Evolutionary conservation across 2,113 vertebrate genomes (phyloP).

Genomic region (Saimiri boliviensis): DNA sequence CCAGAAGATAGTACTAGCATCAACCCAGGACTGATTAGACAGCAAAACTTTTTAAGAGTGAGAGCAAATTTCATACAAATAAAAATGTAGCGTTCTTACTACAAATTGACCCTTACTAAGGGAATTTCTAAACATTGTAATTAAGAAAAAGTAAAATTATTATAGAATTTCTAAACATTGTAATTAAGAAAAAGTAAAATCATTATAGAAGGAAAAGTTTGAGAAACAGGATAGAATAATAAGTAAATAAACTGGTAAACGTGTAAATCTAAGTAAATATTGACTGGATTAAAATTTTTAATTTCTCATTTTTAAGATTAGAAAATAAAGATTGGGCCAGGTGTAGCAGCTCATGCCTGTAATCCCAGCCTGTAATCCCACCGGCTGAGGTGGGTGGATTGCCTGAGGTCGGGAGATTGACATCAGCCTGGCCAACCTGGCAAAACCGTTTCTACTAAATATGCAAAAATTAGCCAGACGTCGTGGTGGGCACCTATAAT

Average conservation of each 20-base stretch:
- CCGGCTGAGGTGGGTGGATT: no score
- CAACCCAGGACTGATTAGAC: not conserved
- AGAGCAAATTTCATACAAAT: not conserved
- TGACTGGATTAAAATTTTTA: not conserved
- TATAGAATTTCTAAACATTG: not conserved
- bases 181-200: conserved; percentile 26
- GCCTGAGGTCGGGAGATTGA: no score
- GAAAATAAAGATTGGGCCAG: not conserved
- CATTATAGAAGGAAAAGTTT: not conserved
- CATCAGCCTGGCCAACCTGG: no score
- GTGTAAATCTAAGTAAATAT: not conserved
- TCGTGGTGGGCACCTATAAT: no score
- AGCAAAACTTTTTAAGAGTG: not conserved
- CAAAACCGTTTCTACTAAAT: no score
- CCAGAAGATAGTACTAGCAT: not conserved
- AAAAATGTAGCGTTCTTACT: not conserved
- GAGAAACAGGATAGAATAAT: not conserved
- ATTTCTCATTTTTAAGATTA: not conserved
- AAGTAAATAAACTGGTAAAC: not conserved
- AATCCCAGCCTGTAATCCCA: no score
- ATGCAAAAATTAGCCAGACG: no score
- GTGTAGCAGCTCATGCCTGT: no score
- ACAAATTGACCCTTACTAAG: not conserved
- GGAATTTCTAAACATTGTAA: not conserved
- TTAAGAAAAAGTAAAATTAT: conserved; percentile 28